Base-by-base conservation (phyloP, 2,888 invertebrate genomes). In the Andrena flavipes region DNA sequence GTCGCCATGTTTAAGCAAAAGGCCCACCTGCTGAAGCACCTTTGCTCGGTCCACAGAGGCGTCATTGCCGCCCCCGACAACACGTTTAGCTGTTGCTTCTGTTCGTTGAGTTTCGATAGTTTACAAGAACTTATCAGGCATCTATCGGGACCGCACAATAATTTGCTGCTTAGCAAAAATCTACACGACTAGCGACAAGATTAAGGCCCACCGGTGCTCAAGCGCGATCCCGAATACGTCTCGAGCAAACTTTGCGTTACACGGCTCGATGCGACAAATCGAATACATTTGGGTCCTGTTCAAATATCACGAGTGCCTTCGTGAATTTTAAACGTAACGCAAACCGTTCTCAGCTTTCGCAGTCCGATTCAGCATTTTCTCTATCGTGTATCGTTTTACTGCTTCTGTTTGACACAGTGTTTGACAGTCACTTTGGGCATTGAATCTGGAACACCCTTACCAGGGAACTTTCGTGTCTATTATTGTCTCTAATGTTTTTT, bases 1-100 rank as follows among this genome's bases (percentile, higher is more conserved):
- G 97, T 98, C 79, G 98, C 98, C 75, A 98, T 98, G 98, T 98
- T 98, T 94, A 98, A 98, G 94, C 98, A 98, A 92, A 98, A 98
- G 93, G 98, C 98, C 6, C 98, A 98, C 93, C 95, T 98, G 89
- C 94, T 98, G 80, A 98, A 98, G 95, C 98, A 98, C 92, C 95
- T 98, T 92, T 98, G 98, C 94, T 98, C 98, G 85, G 98, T 98
- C 82, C 98, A 98, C 95, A 96, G 98, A 88, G 97, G 97, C 93
- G 97, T 98, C 83, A 98, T 98, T 94, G 97, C 97, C 60, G 97
- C 97, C 56, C 97, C 97, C 86, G 97, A 97, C 91, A 96, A 96
- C 84, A 96, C 96, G 71, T 98, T 97, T 92, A 97, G 97, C 93
- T 98, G 98, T 93, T 98, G 98, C 94, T 98, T 98, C 95, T 98